Evolutionary conservation across 2,113 vertebrate genomes (phyloP).

Genomic region (Tapirus terrestris): DNA sequence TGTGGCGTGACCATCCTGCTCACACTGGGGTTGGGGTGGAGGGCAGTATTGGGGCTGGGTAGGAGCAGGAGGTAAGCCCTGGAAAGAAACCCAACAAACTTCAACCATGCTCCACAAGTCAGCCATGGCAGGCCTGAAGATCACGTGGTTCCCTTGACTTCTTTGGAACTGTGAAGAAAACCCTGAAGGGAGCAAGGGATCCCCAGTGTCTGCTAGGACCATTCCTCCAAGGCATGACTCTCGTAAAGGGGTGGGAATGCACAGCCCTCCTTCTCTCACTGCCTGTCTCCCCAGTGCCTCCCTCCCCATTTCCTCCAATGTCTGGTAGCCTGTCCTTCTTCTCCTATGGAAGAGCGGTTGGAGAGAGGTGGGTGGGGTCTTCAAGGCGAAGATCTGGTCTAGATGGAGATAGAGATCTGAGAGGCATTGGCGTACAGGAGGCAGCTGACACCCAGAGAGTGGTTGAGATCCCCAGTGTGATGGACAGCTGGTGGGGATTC

Average conservation of each 20-base stretch:
- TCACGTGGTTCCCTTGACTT: not conserved
- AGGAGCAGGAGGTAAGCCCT: not conserved
- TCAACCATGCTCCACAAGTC: not conserved
- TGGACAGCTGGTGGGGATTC: not conserved
- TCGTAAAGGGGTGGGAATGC: not conserved
- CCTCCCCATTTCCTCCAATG: too few species aligned
- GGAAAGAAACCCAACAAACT: not conserved
- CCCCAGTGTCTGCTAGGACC: not conserved
- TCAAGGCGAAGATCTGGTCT: not conserved
- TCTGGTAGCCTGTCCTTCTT: not conserved
- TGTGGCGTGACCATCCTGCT: too few species aligned
- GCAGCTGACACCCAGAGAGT: not conserved
- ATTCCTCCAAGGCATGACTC: not conserved
- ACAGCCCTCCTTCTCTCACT: not conserved
- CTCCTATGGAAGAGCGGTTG: not conserved
- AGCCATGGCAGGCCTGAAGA: accelerated
- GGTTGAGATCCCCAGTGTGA: not conserved
- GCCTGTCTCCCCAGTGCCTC: not conserved
- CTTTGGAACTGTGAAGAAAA: not conserved
- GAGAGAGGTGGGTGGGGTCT: not conserved
- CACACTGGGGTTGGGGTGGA: accelerated
- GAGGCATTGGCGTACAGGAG: not conserved
- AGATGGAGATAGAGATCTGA: not conserved
- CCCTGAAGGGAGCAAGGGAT: not conserved
- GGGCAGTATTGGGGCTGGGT: not conserved